Conservation (phyloP, 37 sponge, comb jelly and placozoan species). For the Trichoplax adhaerens region DNA sequence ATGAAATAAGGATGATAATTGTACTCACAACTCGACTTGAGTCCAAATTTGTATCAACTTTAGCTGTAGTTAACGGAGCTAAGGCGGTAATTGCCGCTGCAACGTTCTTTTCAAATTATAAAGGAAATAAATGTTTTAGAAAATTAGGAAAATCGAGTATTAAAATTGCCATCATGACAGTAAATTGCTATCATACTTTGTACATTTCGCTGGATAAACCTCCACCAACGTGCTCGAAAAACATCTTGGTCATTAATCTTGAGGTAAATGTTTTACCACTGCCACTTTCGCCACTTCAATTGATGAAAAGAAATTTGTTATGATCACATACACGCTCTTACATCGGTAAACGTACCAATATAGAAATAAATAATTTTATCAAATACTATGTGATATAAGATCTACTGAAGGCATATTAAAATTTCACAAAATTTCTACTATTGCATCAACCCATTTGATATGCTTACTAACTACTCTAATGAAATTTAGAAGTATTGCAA, state of each 20-base stretch:
- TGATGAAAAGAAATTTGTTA: not conserved
- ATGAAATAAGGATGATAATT: no score
- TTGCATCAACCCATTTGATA: no score
- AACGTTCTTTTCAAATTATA: not conserved
- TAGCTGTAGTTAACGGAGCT: constrained; percentile 43
- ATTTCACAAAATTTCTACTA: no score
- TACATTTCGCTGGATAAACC: not conserved
- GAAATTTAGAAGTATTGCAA: no score
- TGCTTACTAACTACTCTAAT: no score
- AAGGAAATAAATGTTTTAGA: not conserved
- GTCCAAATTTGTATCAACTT: constrained; percentile 38
- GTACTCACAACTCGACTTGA: constrained; percentile 47
- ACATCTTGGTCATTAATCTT: constrained; percentile 24
- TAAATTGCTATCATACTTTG: constrained; percentile 3
- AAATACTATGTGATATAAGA: no score
- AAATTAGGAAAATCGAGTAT: no score
- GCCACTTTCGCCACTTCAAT: constrained; percentile 42
- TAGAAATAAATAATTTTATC: no score
- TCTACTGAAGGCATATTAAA: no score
- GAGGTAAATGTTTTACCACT: constrained; percentile 62
- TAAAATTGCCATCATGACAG: not conserved
- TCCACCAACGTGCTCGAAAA: constrained; percentile 3
- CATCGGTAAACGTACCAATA: no score
- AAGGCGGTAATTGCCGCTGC: constrained; percentile 37
- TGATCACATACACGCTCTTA: no score